Evolutionary conservation across 2,888 invertebrate genomes (phyloP).

Genomic region (Microctonus aethiopoides): DNA sequence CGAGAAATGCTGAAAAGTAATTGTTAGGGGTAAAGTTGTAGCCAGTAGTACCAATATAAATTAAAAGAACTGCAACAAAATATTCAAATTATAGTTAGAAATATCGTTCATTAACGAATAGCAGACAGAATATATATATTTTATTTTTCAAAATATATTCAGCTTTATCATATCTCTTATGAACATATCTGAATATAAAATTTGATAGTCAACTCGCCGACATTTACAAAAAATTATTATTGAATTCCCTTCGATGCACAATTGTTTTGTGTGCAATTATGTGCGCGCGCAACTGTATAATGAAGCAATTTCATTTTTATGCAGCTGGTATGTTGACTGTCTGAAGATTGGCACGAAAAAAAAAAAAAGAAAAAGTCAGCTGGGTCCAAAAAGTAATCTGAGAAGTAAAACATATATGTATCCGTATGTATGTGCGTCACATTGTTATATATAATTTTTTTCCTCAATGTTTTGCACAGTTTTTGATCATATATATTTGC

Average conservation of each 20-base stretch:
- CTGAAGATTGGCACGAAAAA: neutral
- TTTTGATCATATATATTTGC: neutral
- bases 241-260: too few relatives aligned
- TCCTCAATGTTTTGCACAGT: conserved; percentile 13
- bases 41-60: neutral
- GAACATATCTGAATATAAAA: too few relatives aligned
- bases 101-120: too few relatives aligned
- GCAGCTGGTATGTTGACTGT: neutral
- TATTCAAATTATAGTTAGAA: neutral
- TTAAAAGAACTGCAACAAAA: neutral
- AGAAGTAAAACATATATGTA: neutral
- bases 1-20: too few relatives aligned
- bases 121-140: too few relatives aligned
- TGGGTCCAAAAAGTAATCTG: neutral
- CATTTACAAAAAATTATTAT: too few relatives aligned
- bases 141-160: too few relatives aligned
- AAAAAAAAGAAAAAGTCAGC: neutral
- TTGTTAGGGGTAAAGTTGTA: too few relatives aligned
- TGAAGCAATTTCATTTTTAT: neutral
- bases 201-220: too few relatives aligned
- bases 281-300: neutral
- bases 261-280: neutral
- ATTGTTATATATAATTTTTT: conserved; percentile 6
- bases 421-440: neutral
- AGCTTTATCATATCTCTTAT: too few relatives aligned